Base-by-base conservation (phyloP, 2,113 vertebrate species). In the Pampusana beccarii region DNA sequence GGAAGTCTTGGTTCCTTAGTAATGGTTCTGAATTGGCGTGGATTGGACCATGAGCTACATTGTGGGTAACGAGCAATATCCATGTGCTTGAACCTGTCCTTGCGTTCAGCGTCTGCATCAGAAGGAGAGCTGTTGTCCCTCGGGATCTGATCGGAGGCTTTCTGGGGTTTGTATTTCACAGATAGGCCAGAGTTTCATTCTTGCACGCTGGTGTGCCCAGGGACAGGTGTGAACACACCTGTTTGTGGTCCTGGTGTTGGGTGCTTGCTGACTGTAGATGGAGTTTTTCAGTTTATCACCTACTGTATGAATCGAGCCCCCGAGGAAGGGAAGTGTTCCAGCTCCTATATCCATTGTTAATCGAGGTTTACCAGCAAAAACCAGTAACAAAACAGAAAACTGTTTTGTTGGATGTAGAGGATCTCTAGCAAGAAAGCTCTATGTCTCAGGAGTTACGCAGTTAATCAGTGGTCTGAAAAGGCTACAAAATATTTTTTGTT, bases 371-470 rank as follows among this genome's bases (percentile, higher is more conserved):
- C 13, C 28, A 26, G 36, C 5, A 6, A 86, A 71, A 88, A 12
- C 16, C 42, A 34, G 19, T 71, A 51, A 60, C 13, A 50, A 64
- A 79, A 3, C 24, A 51, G 40, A 40, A 64, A 75, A 28, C 12
- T 0, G 0, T 23, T 84, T 44, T 26, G 9, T 38, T 89, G 15
- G 6, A 26, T 34, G 6, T 58, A 54, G 44, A 20, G 7, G 3
- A 56, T 75, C 44, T 79, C 24, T 36, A 66, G 26, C 16, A 56
- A 60, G 48, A 69, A 70, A 46, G 20, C 40, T 53, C 2, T 20
- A 1, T 28, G 10, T 69, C 24, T 80, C 6, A 0, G 14, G 34
- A 75, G 38, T 69, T 66, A 44, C 2, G 2, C 14, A 24, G 28
- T 6, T 73, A 26, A 46, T 54, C 53, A 44, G 54, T 57, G 15